Base-by-base conservation (phyloP, 2,797 vertebrate genomes). In the Orestias chungarensis region DNA sequence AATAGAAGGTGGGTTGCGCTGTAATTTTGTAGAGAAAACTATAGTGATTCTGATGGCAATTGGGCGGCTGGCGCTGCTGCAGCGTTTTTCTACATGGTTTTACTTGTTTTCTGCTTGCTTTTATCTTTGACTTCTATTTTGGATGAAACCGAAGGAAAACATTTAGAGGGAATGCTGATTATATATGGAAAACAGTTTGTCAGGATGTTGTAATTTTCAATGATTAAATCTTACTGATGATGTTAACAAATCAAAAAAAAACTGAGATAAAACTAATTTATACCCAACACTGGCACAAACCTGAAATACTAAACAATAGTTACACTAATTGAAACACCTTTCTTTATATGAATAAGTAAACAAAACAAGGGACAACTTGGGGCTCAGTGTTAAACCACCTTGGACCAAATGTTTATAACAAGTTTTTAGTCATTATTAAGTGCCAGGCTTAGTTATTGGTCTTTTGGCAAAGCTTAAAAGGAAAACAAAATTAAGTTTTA, bases 81-180 rank as follows among this genome's bases (percentile, higher is more conserved):
- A 75, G 73, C 62, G 44, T 78, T 69, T 59, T 57, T 68, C 46
- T 42, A 47, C 61, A 64, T n/a, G n/a, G n/a, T 71, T 71, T 73
- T 35, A 65, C n/a, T 77, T 38, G 38, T 74, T 74, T 55, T 72
- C 20, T 46, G 70, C 64, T 66, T 38, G 71, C 38, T 43, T 73
- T 4, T 29, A 14, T 33, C 25, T 73, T 64, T 64, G 49, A 81
- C 77, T 81, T 72, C 1, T 20, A 75, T 35, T 68, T 31, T 10
- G 42, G 11, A 29, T 47, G 54, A 68, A 50, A 38, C 31, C 6
- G 18, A 75, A 72, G 1, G 43, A 70, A 54, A 79, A 77, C 23
- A 70, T 70, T 61, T 59, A 57, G 3, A 49, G 27, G 35, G 11
- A 75, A 68, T 17, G 27, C 20, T 40, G 3, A 62, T 17, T 3